Percentiles rank a stretch among this genome's conserved stretches.
Conservation (phyloP, 1,140 invertebrate genomes). For the Drosophila subobscura region DNA sequence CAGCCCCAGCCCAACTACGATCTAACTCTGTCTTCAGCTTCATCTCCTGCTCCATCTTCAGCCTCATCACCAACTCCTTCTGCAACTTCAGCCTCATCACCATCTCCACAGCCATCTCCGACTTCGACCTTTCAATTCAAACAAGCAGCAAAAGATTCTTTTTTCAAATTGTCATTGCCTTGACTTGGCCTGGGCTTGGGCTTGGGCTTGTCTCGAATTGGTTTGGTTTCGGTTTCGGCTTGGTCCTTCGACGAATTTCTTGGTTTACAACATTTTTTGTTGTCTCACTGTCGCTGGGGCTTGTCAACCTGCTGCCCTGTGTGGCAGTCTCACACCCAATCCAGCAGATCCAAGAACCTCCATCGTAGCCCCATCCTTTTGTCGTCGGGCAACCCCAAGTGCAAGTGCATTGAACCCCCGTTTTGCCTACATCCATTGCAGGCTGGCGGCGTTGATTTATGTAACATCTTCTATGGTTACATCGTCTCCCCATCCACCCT, state of each 20-base stretch:
- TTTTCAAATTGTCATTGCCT: conserved; percentile 77
- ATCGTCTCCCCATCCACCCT: conserved; percentile 38
- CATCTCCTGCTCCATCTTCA: conserved; percentile 20
- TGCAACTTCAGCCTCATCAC: no score
- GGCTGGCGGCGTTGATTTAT: conserved; percentile 77
- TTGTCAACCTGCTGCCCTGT: conserved; percentile 67
- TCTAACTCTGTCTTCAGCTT: conserved; percentile 14
- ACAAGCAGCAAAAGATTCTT: conserved; percentile 56
- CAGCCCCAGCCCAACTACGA: conserved; percentile 26
- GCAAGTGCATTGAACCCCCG: conserved; percentile 75
- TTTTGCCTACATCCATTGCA: conserved; percentile 55
- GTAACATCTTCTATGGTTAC: conserved; percentile 80
- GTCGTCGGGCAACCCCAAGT: conserved; percentile 30
- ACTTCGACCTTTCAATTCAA: conserved; percentile 77
- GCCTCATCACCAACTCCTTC: conserved; percentile 4
- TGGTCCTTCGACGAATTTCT: conserved; percentile 79
- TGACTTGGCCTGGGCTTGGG: conserved; percentile 12
- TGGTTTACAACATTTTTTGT: conserved; percentile 66
- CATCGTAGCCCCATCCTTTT: conserved; percentile 1
- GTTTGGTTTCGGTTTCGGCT: conserved; percentile 10
- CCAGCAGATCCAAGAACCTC: not conserved
- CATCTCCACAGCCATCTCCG: conserved; percentile 26
- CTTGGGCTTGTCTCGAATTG: no score
- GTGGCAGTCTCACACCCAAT: conserved; percentile 43
- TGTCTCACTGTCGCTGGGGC: conserved; percentile 73